Percentiles rank a stretch among this genome's conserved stretches.
phyloP scores from a whole-genome alignment of 2,888 invertebrate genomes.

The Euspilapteryx auroguttella region DNA sequence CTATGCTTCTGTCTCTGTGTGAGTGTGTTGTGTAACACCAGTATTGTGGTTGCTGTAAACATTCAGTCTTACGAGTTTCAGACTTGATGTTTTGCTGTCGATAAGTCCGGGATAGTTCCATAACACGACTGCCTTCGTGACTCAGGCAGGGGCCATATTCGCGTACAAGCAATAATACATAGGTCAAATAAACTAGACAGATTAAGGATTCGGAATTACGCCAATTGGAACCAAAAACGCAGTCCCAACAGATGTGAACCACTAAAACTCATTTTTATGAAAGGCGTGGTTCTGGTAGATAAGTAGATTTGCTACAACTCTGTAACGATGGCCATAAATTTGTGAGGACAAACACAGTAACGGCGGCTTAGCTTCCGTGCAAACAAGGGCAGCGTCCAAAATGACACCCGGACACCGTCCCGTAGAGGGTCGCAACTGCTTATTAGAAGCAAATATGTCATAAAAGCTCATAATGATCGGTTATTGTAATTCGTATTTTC shows the following conservation, averaged over 20 bases:
- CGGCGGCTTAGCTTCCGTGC: slow-evolving; percentile 47
- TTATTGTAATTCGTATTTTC: background rate
- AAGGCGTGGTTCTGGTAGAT: slow-evolving; percentile 54
- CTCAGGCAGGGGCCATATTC: too few species aligned
- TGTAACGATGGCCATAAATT: slow-evolving; percentile 49
- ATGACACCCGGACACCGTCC: slow-evolving; percentile 28
- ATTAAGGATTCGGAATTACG: too few species aligned
- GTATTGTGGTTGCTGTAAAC: slow-evolving; percentile 7
- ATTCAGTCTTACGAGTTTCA: slow-evolving; percentile 6
- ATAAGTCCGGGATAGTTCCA: too few species aligned
- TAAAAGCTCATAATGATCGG: too few species aligned
- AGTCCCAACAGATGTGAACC: slow-evolving; percentile 37
- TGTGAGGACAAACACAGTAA: slow-evolving; percentile 48
- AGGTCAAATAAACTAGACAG: too few species aligned
- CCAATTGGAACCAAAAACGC: too few species aligned
- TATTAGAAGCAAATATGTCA: slow-evolving; percentile 26
- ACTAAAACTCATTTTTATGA: slow-evolving; percentile 22
- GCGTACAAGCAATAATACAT: too few species aligned
- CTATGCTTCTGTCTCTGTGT: slow-evolving; percentile 28
- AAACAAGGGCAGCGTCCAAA: slow-evolving; percentile 39
- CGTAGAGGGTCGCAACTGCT: slow-evolving; percentile 31
- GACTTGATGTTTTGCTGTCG: slow-evolving; percentile 9
- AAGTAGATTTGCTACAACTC: slow-evolving; percentile 57
- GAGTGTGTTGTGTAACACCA: slow-evolving; percentile 28
- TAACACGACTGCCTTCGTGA: too few species aligned